Evolutionary conservation across 2,797 vertebrate species (phyloP), one percentile per base, ranked within the genome.

Genomic region (Rhyacichthys aspro): DNA sequence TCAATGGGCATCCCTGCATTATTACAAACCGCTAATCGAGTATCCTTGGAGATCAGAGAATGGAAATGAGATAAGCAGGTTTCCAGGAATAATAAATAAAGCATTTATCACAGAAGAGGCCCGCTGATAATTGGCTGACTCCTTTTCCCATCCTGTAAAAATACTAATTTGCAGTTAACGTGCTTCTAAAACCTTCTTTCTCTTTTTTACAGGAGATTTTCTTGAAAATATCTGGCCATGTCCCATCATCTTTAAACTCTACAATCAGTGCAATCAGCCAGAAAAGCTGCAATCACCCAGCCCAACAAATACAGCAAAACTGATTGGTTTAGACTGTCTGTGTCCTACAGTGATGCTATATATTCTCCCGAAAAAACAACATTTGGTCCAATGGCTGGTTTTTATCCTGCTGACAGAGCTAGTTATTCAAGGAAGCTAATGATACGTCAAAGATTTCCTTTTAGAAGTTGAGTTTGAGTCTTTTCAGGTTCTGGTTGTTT

Each of bases 191-290:
- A 44, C 18, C 33, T 3, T 8, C 7, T 12, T 47, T 53, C n/a
- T n/a, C n/a, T n/a, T n/a, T n/a, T n/a, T n/a, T n/a, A n/a, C n/a
- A n/a, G n/a, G n/a, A n/a, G n/a, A n/a, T n/a, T n/a, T n/a, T n/a
- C n/a, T n/a, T n/a, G n/a, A n/a, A n/a, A n/a, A n/a, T n/a, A n/a
- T n/a, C n/a, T n/a, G n/a, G n/a, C n/a, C n/a, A n/a, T 8, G 4
- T 70, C 56, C 52, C 46, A 58, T 78, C 67, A 70, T 81, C 72
- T 60, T 76, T 70, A 76, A 60, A 68, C 57, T 63, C 74, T 75
- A 57, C 76, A 86, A 85, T 86, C 82, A 79, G 69, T 38, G 43
- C 64, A 84, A 83, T 86, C 83, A 83, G 73, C 59, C 72, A 68
- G 63, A 66, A 66, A 70, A 55, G 64, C 60, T 43, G 77, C 79